Base-by-base conservation (phyloP, 1,140 invertebrate species). In the Harpegnathos saltator region DNA sequence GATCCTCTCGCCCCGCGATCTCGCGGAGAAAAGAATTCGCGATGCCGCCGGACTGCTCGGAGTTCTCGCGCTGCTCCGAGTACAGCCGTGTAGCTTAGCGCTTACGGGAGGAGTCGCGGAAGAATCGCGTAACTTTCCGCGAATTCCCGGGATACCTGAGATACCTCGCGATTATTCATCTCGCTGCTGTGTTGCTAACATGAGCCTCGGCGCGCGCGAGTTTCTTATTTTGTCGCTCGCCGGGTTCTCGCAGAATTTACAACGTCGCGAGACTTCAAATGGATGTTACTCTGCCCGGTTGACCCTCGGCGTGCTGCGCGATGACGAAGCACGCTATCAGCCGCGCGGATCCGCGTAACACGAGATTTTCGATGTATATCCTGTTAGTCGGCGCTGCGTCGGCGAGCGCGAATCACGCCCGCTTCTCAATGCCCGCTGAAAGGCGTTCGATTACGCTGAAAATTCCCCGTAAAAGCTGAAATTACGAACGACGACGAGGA, bases 371-470 rank as follows among this genome's bases (percentile, higher is more conserved):
- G 11, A 65, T 66, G 15, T 50, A 38, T n/a, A 38, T n/a, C 7
- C 33, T 17, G 1, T n/a, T 7, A 14, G 50, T 29, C 15, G 33
- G 19, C 56, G 17, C 14, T n/a, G 44, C 44, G 52, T 54, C 44
- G 52, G 3, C n/a, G 33, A 7, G 2, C 26, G 44, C 29, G 15
- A 78, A 80, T 71, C 22, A 78, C 15, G 59, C 50, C 7, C 65
- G 52, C 63, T 71, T 80, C 75, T 80, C 52, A 69, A 48, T 80
- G 59, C n/a, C n/a, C 44, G 15, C 63, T 17, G 62, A 58, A 58
- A 58, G 69, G 52, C 14, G 65, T 58, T 71, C 19, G 65, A 48
- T 71, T 56, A 71, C 9, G 63, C 38, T 80, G 38, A 80, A 85
- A 58, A 58, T 9, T 44, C 24, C 15, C 26, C 26, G 52, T 48